Evolutionary conservation across 30 jellyfish, hydroid and myxozoan species (phyloP).

Genomic region (Pseudorhiza aurosa): DNA sequence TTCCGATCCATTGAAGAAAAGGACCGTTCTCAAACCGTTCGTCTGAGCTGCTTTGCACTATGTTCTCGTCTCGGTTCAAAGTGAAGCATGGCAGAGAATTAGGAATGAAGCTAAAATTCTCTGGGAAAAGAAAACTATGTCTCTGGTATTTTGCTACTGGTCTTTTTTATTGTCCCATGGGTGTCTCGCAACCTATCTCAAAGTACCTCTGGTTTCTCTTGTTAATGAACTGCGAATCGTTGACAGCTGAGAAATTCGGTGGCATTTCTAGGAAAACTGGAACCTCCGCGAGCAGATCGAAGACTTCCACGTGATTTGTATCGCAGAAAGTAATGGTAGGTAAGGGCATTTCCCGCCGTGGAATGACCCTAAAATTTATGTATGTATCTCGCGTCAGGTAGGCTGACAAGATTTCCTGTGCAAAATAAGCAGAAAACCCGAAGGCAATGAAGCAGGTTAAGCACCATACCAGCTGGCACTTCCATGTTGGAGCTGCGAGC

Average conservation of each 20-base stretch:
- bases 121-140: neutral
- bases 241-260: neutral
- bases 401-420: neutral
- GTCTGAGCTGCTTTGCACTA: neutral
- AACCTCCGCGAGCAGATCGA: neutral
- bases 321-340: conserved; percentile 15
- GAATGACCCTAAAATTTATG: neutral
- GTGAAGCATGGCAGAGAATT: conserved; percentile 22
- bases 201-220: neutral
- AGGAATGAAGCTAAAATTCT: neutral
- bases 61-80: neutral
- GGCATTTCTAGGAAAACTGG: neutral
- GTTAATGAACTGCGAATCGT: neutral
- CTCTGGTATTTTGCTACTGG: too few species aligned
- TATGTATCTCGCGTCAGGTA: neutral
- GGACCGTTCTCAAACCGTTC: neutral
- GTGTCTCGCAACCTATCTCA: conserved; percentile 6
- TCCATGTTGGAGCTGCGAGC: neutral
- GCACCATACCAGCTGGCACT: neutral
- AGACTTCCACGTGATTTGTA: neutral
- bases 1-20: conserved; percentile 9
- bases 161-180: neutral
- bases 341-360: neutral
- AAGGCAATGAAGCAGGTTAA: neutral
- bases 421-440: neutral